Evolutionary conservation across 2,113 vertebrate genomes (phyloP), one percentile per base, ranked within the genome.

Genomic region (Plestiodon gilberti): DNA sequence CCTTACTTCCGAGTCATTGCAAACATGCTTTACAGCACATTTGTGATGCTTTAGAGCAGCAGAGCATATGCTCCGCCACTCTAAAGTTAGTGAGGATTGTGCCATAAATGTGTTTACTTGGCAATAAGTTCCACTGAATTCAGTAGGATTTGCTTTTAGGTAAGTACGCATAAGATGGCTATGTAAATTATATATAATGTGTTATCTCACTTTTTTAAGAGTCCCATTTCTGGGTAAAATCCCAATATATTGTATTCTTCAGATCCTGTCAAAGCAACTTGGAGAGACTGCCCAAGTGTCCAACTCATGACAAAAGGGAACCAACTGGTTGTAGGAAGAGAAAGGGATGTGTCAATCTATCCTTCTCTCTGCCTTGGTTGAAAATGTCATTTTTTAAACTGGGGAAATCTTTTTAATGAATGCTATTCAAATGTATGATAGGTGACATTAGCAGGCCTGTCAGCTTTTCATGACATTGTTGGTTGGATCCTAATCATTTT

Each of bases 331-430:
- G 48, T 3, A 84, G 52, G 25, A 69, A 55, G 61, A 75, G 69
- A 76, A 48, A 9, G 61, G 43, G 61, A 86, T 57, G 2, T 87
- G 52, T 74, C 88, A 76, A 13, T 74, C 15, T 9, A 82, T 35
- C 40, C 74, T 79, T 52, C 20, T 33, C 3, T 90, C 57, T 86
- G 30, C 55, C 30, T 71, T 86, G 43, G 67, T 81, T 89, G 86
- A 92, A 94, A 83, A 95, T 92, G 92, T 87, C 82, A 93, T 90
- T 92, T 94, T 93, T 90, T 71, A 87, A 70, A 88, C 52, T 23
- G 70, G 84, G 38, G 88, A 89, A 93, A 87, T 81, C 74, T 88
- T 90, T 88, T 80, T 89, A 89, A 55, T 88, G 92, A 94, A 91
- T 92, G 89, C 62, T 87, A 94, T 35, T 59, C 82, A 74, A 65